Evolutionary conservation across 64 coral and sea anemone genomes (phyloP).

Genomic region (Hydrozoanthus tunicans): DNA sequence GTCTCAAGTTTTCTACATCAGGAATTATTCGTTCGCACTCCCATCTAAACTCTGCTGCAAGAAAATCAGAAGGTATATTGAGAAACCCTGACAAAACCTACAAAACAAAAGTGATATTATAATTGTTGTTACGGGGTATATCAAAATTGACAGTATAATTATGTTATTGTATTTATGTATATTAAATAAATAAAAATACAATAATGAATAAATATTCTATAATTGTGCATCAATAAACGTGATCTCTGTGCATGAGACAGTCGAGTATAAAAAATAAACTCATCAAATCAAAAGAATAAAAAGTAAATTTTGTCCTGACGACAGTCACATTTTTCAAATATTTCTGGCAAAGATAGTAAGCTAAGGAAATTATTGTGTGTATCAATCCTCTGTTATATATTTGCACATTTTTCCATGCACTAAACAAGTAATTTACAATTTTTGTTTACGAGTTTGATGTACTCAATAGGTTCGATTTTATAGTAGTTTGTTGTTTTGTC

Average conservation of each 20-base stretch:
- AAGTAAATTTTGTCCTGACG: neutral
- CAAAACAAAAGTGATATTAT: neutral
- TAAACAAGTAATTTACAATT: no score
- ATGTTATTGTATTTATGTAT: neutral
- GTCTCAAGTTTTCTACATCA: constrained; percentile 36
- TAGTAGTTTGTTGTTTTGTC: no score
- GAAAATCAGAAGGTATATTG: constrained; percentile 38
- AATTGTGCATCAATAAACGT: constrained; percentile 2
- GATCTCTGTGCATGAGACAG: neutral
- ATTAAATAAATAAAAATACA: constrained; percentile 23
- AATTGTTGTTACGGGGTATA: neutral
- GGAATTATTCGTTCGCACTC: constrained; percentile 10
- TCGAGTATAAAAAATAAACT: neutral
- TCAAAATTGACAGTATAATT: neutral
- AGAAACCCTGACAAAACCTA: constrained; percentile 40
- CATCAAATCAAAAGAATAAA: neutral
- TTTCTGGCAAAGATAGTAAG: constrained; percentile 13
- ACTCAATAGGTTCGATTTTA: no score
- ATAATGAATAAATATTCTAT: neutral
- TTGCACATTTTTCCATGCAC: no score
- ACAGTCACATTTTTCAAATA: constrained; percentile 6
- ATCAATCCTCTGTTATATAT: neutral
- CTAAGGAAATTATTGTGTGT: constrained; percentile 3
- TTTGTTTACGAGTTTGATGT: no score
- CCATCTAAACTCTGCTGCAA: constrained; percentile 5